phyloP scores from a whole-genome alignment of 2,797 vertebrate genomes.

The Lacerta viridis region DNA sequence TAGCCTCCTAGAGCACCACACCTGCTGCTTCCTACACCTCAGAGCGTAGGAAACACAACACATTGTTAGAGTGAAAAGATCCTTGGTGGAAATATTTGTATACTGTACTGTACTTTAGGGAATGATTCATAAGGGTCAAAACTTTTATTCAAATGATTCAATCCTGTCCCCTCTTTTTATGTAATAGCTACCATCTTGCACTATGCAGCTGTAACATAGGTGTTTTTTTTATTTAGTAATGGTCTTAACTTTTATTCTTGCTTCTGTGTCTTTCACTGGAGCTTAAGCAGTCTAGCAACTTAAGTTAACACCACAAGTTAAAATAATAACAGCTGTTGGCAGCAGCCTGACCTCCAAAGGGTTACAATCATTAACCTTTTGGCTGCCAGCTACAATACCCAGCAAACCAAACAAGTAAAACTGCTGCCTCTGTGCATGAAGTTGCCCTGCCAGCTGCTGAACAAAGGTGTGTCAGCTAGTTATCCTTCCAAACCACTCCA shows the following conservation, averaged over 20 bases:
- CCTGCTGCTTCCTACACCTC: too few relatives aligned
- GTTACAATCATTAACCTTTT: slow-evolving; percentile 23
- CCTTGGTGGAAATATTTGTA: not conserved
- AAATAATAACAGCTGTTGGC: slow-evolving; percentile 31
- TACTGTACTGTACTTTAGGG: not conserved
- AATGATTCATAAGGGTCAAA: not conserved
- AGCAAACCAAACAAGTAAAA: slow-evolving; percentile 20
- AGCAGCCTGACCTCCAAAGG: slow-evolving; percentile 2
- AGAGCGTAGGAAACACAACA: not conserved
- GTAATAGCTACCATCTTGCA: not conserved
- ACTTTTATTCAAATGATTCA: not conserved
- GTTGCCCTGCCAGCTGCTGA: not conserved
- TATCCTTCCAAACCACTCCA: slow-evolving; percentile 2
- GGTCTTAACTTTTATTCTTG: slow-evolving; percentile 15
- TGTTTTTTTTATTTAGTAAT: slow-evolving; percentile 12
- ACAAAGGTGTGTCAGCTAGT: not conserved
- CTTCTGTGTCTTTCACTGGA: slow-evolving; percentile 10
- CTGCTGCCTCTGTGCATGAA: not conserved
- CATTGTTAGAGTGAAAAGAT: not conserved
- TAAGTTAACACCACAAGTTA: slow-evolving; percentile 25
- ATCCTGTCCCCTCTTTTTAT: not conserved
- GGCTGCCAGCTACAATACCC: not conserved
- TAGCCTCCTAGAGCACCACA: too few relatives aligned
- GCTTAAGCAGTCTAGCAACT: slow-evolving; percentile 24
- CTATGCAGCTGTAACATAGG: too few relatives aligned